phyloP scores from a whole-genome alignment of 2,113 vertebrate genomes.

The Mustela lutreola region DNA sequence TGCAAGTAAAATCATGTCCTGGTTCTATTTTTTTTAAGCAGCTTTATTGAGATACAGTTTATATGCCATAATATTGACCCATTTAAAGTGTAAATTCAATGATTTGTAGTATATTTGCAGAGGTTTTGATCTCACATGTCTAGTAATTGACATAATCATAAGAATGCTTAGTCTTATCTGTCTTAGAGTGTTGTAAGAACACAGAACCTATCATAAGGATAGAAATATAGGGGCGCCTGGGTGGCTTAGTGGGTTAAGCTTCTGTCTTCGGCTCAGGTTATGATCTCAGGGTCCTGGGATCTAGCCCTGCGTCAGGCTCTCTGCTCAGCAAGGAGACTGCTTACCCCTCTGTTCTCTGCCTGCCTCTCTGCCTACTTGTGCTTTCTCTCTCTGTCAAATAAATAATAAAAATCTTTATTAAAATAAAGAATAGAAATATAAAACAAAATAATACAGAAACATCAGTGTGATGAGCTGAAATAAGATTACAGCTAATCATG shows the following conservation, averaged over 20 bases:
- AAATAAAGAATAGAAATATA: background rate
- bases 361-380: too few relatives aligned
- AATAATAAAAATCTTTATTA: too few relatives aligned
- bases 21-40: background rate
- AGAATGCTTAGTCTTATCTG: background rate
- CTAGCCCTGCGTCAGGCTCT: too few relatives aligned
- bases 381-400: too few relatives aligned
- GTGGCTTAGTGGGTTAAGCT: too few relatives aligned
- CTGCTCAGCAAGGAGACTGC: too few relatives aligned
- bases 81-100: background rate
- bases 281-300: too few relatives aligned
- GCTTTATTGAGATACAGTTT: background rate
- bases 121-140: background rate
- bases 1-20: background rate
- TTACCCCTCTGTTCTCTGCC: too few relatives aligned
- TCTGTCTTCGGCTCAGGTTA: too few relatives aligned
- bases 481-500: background rate
- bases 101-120: background rate
- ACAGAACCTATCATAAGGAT: background rate
- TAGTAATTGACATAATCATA: background rate
- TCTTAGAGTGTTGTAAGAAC: background rate
- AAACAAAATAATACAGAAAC: constrained; percentile 59
- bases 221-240: background rate
- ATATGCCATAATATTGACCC: background rate
- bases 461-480: background rate